Evolutionary conservation across 2,888 invertebrate species (phyloP).

Genomic region (Lepas anatifera): DNA sequence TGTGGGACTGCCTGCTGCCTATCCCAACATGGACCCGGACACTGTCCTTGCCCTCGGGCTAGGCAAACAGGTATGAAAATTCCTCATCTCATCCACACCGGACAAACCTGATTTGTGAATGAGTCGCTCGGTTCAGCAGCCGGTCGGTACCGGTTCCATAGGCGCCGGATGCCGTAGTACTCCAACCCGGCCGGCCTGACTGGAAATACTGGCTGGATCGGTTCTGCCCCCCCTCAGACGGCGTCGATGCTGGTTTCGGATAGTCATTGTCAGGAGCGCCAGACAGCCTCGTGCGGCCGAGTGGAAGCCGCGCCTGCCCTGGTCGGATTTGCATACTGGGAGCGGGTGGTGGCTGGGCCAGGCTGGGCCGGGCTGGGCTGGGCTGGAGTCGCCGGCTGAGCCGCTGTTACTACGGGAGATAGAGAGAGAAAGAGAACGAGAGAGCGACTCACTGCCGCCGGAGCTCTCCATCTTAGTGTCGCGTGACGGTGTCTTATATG

Average conservation of each 20-base stretch:
- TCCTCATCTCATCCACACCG: background rate
- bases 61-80: constrained; percentile 2
- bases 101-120: constrained; percentile 5
- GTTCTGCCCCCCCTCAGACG: background rate
- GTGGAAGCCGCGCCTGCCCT: background rate
- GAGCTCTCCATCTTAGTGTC: too few relatives aligned
- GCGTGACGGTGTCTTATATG: too few relatives aligned
- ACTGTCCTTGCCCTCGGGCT: background rate
- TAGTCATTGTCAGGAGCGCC: background rate
- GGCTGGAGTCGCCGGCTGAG: too few relatives aligned
- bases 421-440: too few relatives aligned
- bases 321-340: background rate
- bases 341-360: too few relatives aligned
- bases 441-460: too few relatives aligned
- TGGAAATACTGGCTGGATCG: background rate
- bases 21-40: background rate
- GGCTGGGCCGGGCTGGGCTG: too few relatives aligned
- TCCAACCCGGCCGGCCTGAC: background rate
- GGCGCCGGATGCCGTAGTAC: background rate
- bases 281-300: too few relatives aligned
- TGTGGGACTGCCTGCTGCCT: background rate
- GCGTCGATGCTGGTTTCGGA: background rate
- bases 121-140: background rate
- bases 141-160: background rate
- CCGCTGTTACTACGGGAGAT: too few relatives aligned